Percentiles rank a stretch among this genome's conserved stretches.
Evolutionary conservation across 2,113 vertebrate genomes (phyloP).

Genomic region (Corythaeola cristata): DNA sequence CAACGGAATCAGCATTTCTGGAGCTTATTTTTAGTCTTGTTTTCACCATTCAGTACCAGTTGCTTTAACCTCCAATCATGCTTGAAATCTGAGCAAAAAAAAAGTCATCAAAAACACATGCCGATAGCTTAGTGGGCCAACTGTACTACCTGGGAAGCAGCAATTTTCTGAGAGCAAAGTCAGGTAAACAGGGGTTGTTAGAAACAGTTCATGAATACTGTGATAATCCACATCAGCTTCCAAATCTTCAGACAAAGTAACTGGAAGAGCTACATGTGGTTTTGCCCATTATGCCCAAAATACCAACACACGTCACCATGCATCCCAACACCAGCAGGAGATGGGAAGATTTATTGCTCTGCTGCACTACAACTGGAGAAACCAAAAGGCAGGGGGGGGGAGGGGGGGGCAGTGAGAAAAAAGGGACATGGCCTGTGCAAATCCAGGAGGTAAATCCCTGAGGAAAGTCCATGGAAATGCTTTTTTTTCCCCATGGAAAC

Average conservation of each 20-base stretch:
- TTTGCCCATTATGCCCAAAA: background rate
- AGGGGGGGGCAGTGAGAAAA: no score
- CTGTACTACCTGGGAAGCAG: background rate
- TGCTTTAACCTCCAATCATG: background rate
- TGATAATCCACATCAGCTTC: background rate
- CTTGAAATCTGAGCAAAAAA: background rate
- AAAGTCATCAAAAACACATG: background rate
- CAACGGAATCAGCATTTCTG: background rate
- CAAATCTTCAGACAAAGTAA: background rate
- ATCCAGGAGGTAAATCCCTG: background rate
- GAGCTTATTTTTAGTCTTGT: background rate
- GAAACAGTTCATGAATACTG: background rate
- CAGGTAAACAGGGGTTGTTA: rapidly evolving
- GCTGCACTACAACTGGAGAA: background rate
- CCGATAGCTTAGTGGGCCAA: background rate
- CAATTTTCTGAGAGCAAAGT: background rate
- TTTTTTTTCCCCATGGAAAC: background rate
- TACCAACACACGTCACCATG: rapidly evolving
- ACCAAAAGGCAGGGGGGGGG: background rate
- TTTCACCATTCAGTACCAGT: background rate
- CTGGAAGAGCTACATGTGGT: background rate
- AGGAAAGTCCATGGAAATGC: background rate
- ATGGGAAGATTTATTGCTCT: no score
- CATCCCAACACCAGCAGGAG: background rate
- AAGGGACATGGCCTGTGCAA: background rate